Evolutionary conservation across 2,888 invertebrate genomes (phyloP), one percentile per base, ranked within the genome.

Genomic region (Scotopteryx bipunctaria): DNA sequence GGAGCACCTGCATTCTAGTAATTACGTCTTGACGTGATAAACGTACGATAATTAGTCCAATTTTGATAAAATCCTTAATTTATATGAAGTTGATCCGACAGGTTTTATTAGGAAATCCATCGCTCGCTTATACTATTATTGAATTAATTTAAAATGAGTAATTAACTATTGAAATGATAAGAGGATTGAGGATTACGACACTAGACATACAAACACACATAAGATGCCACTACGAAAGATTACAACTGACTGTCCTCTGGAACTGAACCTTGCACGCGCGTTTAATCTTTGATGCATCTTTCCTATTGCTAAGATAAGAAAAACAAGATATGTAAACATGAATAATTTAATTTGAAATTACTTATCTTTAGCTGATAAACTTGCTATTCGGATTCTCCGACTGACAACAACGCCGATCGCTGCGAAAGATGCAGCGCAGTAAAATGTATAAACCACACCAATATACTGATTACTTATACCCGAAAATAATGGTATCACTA

Each of bases 401-500:
- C 85, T 83, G 44, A 84, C 45, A 43, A 76, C 62, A 23, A 81
- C 72, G 46, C 86, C 79, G 46, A 81, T 64, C 41, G 78, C 71
- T 29, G 78, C 68, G 9, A 81, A 70, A 5, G 66, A 41, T 3
- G 78, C 72, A 9, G 81, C 79, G 14, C 67, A 60, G 29, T 71
- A 72, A 58, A 78, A 75, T 9, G 84, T 81, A 57, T 83, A 82
- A 45, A 74, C 70, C 11, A 82, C 77, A 17, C 91, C 91, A 54
- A 88, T 76, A 33, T 76, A 71, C 66, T 92, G 90, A 51, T 82
- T 84, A 19, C 92, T 68, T 19, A 91, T 54, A 31, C 93, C 93
- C 3, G 89, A 81, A 4, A 91, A 63, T 3, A 93, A 64, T 0
- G 93, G 93, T 1, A 91, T 83, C n/a, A 92, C 49, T 59, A 92